A percentile compares a stretch with the other conserved stretches of the same genome.
These are phyloP conservation scores for Diphyllodes magnificus DNA, from an alignment of 2,113 vertebrate genomes.

Conservation along the genomic window DNA sequence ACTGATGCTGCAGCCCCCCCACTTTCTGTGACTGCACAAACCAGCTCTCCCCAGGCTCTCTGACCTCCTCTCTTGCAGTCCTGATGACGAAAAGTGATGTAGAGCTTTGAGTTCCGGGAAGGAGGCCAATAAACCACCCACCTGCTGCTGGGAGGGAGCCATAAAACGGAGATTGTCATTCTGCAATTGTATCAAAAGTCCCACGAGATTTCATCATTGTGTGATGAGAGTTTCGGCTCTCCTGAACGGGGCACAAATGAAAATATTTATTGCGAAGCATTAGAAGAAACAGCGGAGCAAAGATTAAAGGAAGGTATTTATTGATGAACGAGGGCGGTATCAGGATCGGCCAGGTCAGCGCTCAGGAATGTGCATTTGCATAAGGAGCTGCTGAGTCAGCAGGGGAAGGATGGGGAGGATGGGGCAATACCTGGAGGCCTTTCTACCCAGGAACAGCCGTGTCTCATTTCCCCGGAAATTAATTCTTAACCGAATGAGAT, in stretches of 20 bases:
- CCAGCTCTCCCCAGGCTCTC: not conserved
- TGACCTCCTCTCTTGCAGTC: not conserved
- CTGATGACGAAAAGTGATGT: not conserved
- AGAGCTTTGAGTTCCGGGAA: not conserved
- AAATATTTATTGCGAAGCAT: not conserved
- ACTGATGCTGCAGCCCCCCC: too few species aligned
- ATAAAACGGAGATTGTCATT: not conserved
- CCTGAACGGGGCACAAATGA: not conserved
- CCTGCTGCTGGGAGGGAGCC: not conserved
- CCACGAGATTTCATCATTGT: not conserved
- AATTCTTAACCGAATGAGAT: not conserved
- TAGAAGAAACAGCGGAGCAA: not conserved
- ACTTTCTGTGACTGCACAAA: not conserved
- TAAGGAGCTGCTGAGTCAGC: not conserved
- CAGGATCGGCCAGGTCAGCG: not conserved
- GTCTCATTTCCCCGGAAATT: not conserved
- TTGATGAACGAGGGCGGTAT: not conserved
- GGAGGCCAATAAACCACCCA: not conserved
- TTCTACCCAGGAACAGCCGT: not conserved
- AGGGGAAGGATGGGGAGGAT: not conserved
- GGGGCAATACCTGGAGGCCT: not conserved
- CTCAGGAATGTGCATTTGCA: constrained; percentile 2
- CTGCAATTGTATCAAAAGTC: not conserved
- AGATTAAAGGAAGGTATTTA: not conserved
- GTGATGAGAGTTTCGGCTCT: not conserved